A percentile compares a stretch with the other conserved stretches of the same genome.
Conservation (phyloP, 2,888 invertebrate genomes). For the Teleiodes luculella region DNA sequence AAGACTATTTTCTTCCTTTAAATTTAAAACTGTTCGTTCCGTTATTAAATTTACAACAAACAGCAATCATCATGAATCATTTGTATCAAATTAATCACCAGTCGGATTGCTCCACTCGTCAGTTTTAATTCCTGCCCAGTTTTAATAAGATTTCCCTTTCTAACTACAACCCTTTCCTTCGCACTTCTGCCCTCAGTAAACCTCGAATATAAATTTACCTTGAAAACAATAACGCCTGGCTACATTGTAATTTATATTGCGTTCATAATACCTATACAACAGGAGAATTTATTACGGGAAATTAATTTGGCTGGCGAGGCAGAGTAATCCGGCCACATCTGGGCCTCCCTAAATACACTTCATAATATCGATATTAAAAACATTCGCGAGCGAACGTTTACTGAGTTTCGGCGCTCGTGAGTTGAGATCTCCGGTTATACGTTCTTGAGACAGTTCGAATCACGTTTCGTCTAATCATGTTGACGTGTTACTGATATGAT, state of each 20-base stretch:
- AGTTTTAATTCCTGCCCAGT: not conserved
- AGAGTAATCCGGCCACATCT: constrained; percentile 50
- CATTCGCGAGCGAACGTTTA: constrained; percentile 20
- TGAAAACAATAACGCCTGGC: constrained; percentile 39
- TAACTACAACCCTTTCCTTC: constrained; percentile 1
- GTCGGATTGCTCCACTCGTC: not conserved
- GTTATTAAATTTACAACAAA: not conserved
- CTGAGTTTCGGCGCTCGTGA: constrained; percentile 2
- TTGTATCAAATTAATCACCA: not conserved
- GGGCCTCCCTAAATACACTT: constrained; percentile 34
- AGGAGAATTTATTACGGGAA: constrained; percentile 54
- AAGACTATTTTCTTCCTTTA: no score
- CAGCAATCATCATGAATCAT: not conserved
- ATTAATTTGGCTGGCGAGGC: constrained; percentile 50
- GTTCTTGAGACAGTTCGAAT: not conserved
- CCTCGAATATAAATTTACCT: constrained; percentile 32
- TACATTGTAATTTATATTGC: constrained; percentile 52
- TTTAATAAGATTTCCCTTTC: constrained; percentile 2
- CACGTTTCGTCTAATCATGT: not conserved
- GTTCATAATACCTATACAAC: constrained; percentile 54
- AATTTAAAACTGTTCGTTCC: no score
- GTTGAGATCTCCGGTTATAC: not conserved
- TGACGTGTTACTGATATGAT: no score
- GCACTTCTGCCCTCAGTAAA: constrained; percentile 11
- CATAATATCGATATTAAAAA: constrained; percentile 47